phyloP scores from a whole-genome alignment of 2,797 vertebrate species.

The Micrastur ruficollis region DNA sequence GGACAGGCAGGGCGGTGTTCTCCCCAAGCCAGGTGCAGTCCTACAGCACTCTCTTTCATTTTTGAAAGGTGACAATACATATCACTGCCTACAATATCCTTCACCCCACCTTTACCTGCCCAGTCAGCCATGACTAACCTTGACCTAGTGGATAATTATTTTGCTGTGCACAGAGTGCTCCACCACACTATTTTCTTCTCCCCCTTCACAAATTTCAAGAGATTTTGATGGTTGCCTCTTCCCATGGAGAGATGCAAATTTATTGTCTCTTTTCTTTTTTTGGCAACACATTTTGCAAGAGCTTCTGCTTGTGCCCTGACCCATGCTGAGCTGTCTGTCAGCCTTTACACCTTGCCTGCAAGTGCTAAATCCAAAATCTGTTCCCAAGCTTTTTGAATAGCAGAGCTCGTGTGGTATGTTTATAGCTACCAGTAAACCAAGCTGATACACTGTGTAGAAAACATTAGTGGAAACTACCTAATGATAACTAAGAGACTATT shows the following conservation, averaged over 20 bases:
- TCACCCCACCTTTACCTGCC: neutral
- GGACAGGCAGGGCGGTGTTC: neutral
- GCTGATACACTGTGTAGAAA: neutral
- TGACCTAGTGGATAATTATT: neutral
- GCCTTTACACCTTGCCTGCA: neutral
- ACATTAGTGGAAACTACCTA: neutral
- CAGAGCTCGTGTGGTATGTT: neutral
- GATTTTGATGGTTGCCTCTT: neutral
- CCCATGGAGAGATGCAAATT: neutral
- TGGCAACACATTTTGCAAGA: neutral
- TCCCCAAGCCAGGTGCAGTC: rapidly evolving
- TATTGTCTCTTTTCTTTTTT: neutral
- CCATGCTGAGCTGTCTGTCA: slow-evolving; percentile 24
- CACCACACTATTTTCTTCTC: neutral
- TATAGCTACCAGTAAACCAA: neutral
- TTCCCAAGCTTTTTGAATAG: neutral
- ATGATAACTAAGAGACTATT: neutral
- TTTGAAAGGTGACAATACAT: neutral
- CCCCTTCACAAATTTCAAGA: neutral
- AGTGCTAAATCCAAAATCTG: slow-evolving; percentile 34
- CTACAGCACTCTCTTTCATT: neutral
- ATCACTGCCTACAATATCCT: neutral
- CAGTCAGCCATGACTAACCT: neutral
- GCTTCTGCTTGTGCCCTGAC: slow-evolving; percentile 5
- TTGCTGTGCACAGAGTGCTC: neutral